A percentile compares a stretch with the other conserved stretches of the same genome.
Evolutionary conservation across 2,113 vertebrate species (phyloP).

Genomic region (Pipra filicauda): DNA sequence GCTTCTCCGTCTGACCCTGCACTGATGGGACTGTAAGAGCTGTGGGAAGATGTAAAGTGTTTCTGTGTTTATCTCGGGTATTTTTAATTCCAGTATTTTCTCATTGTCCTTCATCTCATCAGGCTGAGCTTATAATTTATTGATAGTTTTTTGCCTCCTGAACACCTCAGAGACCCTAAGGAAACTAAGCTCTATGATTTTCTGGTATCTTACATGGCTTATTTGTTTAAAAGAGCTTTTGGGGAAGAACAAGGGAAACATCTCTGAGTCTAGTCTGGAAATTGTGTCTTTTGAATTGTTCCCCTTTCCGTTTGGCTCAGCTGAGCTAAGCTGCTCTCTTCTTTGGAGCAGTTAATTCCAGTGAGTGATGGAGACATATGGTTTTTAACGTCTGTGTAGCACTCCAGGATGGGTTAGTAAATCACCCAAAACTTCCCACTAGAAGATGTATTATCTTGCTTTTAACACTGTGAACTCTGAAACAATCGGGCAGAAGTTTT

Average conservation of each 20-base stretch:
- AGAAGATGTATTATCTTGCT: background rate
- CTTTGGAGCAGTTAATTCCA: background rate
- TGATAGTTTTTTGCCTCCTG: background rate
- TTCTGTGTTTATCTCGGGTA: background rate
- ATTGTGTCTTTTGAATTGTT: background rate
- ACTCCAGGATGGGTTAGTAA: slow-evolving; percentile 12
- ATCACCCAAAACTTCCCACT: background rate
- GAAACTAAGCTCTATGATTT: background rate
- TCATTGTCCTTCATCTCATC: background rate
- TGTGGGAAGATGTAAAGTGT: background rate
- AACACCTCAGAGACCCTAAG: background rate
- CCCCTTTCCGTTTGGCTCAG: background rate
- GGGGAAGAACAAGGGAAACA: background rate
- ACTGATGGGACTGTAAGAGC: background rate
- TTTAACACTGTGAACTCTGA: background rate
- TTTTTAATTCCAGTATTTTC: background rate
- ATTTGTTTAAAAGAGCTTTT: background rate
- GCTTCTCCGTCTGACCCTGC: background rate
- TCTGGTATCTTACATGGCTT: background rate
- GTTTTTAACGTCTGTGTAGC: background rate
- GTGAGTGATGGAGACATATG: background rate
- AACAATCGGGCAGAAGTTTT: background rate
- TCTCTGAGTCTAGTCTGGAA: background rate
- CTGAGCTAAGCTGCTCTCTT: background rate
- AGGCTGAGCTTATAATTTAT: background rate